These are phyloP conservation scores for Aviceda leuphotes DNA, from an alignment of 2,797 vertebrate species.

Conservation along the genomic window DNA sequence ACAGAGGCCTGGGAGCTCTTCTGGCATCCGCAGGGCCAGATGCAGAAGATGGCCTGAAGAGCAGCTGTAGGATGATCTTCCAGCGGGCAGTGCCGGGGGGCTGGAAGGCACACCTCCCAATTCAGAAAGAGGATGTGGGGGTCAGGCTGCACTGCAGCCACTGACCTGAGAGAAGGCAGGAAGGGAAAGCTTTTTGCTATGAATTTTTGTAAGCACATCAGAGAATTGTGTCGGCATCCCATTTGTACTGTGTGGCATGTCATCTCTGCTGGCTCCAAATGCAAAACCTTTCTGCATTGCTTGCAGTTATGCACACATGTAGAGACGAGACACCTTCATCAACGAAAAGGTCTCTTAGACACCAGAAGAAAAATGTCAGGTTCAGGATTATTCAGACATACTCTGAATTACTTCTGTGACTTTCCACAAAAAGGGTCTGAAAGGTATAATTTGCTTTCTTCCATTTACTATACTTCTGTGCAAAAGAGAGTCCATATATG, in stretches of 20 bases:
- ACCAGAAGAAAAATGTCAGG: background rate
- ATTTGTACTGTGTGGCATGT: background rate
- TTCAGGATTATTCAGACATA: background rate
- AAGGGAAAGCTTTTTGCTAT: background rate
- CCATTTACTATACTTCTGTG: background rate
- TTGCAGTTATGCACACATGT: background rate
- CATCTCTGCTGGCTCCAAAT: background rate
- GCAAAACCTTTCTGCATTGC: background rate
- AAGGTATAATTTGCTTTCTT: background rate
- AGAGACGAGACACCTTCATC: background rate
- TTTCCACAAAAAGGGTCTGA: background rate
- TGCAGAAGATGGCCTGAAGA: background rate
- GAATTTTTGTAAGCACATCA: background rate
- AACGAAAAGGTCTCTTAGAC: background rate
- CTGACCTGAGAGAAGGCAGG: fast-evolving
- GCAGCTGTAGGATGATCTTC: background rate
- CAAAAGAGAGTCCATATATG: background rate
- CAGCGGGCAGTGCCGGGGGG: background rate
- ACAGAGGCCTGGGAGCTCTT: background rate
- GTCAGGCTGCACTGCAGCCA: background rate
- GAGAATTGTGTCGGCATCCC: background rate
- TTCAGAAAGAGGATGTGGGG: fast-evolving
- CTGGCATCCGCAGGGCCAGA: background rate
- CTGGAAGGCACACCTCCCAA: background rate
- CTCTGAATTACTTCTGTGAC: background rate